phyloP scores from a whole-genome alignment of 1,140 invertebrate genomes.

The Drosophila tristis region DNA sequence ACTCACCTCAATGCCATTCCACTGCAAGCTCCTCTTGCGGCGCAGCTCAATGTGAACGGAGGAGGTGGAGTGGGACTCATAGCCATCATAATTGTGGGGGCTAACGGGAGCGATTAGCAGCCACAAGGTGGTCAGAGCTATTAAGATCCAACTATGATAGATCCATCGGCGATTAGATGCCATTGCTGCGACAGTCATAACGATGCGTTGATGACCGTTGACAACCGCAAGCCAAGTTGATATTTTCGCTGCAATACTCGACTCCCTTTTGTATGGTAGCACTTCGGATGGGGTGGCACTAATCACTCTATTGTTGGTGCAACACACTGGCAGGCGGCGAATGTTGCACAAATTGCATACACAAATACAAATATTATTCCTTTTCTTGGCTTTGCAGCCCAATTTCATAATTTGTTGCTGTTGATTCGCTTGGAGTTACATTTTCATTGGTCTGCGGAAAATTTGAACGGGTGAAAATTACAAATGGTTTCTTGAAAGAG shows the following conservation, averaged over 20 bases:
- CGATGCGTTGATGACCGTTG: constrained; percentile 8
- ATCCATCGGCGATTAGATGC: constrained; percentile 46
- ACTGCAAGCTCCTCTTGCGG: constrained; percentile 64
- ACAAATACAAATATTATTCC: constrained; percentile 42
- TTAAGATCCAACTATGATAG: constrained; percentile 58
- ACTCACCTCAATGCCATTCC: constrained; percentile 79
- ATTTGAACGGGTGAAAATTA: constrained; percentile 23
- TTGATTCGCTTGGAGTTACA: constrained; percentile 50
- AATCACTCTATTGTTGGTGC: constrained; percentile 44
- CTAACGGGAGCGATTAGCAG: constrained; percentile 33
- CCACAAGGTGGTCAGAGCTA: constrained; percentile 57
- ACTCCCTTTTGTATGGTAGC: too few relatives aligned
- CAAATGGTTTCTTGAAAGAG: constrained; percentile 38
- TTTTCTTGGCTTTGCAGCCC: constrained; percentile 18
- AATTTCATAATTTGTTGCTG: constrained; percentile 65
- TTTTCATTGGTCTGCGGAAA: constrained; percentile 49
- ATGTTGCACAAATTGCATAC: constrained; percentile 57
- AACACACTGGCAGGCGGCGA: constrained; percentile 33
- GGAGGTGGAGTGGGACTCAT: neutral
- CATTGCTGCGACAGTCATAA: constrained; percentile 47
- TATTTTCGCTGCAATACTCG: too few relatives aligned
- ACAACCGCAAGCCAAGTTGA: too few relatives aligned
- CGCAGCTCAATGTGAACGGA: constrained; percentile 70
- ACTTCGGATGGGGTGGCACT: constrained; percentile 13
- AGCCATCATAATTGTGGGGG: neutral